A percentile compares a stretch with the other conserved stretches of the same genome.
Evolutionary conservation across 2,888 invertebrate species (phyloP).

Genomic region (Mythimna loreyi): DNA sequence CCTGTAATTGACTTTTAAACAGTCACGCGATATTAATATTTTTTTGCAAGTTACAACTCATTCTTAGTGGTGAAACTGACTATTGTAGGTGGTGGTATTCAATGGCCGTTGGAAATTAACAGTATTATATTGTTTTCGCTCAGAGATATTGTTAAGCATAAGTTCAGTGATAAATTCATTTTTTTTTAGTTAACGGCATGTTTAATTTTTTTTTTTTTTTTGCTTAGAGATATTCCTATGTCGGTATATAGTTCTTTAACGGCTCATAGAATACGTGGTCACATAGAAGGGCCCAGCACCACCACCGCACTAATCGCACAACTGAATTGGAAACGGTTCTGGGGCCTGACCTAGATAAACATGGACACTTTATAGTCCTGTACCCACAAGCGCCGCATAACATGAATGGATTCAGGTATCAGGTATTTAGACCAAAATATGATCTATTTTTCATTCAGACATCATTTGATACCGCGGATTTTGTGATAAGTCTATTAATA

Average conservation of each 20-base stretch:
- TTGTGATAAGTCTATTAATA: constrained; percentile 12
- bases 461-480: not conserved
- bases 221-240: no score
- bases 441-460: not conserved
- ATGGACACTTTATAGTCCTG: constrained; percentile 18
- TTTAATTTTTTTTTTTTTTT: no score
- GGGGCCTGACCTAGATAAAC: constrained; percentile 15
- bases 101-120: not conserved
- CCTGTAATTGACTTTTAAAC: constrained; percentile 11
- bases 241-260: no score
- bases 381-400: not conserved
- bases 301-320: constrained; percentile 23
- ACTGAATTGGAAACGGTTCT: constrained; percentile 16
- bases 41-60: constrained; percentile 16
- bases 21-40: constrained; percentile 10
- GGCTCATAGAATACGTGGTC: constrained; percentile 5
- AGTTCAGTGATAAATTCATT: not conserved
- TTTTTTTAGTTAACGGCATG: no score
- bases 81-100: constrained; percentile 11
- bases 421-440: not conserved
- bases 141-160: not conserved
- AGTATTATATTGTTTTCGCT: not conserved
- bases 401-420: not conserved
- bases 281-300: not conserved
- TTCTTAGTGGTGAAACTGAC: constrained; percentile 33